These are phyloP conservation scores for Catocala nupta DNA, from an alignment of 2,888 invertebrate species.

Conservation along the genomic window DNA sequence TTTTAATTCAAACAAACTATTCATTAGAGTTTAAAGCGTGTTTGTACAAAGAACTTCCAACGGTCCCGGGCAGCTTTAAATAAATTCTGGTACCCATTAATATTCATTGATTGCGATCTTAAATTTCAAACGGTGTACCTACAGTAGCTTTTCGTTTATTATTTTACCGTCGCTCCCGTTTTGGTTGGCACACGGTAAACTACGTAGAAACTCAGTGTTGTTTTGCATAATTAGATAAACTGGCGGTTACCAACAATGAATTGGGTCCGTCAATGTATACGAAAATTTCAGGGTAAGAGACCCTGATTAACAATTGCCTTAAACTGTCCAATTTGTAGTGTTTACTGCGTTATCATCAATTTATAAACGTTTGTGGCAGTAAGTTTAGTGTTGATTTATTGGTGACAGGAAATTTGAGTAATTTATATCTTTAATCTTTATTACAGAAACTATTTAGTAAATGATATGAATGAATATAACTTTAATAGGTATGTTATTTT, in stretches of 20 bases:
- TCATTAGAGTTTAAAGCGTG: constrained; percentile 48
- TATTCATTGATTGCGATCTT: constrained; percentile 74
- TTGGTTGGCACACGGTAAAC: constrained; percentile 59
- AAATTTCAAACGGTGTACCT: constrained; percentile 55
- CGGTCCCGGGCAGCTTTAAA: constrained; percentile 54
- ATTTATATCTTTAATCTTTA: no score
- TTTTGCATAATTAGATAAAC: constrained; percentile 80
- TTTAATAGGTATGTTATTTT: no score
- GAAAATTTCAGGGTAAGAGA: constrained; percentile 39
- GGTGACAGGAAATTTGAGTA: no score
- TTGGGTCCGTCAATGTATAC: constrained; percentile 57
- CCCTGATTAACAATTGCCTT: constrained; percentile 25
- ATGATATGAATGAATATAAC: no score
- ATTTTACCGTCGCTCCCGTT: constrained; percentile 61
- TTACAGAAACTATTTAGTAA: no score
- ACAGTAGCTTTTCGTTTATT: constrained; percentile 66
- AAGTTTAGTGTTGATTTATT: neutral
- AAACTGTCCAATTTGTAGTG: constrained; percentile 23
- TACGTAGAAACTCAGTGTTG: constrained; percentile 69
- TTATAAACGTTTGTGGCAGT: neutral
- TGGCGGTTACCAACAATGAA: constrained; percentile 63
- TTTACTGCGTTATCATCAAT: constrained; percentile 11
- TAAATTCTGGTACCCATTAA: constrained; percentile 64
- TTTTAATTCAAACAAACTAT: constrained; percentile 44
- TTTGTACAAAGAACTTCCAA: constrained; percentile 47